Evolutionary conservation across 2,888 invertebrate species (phyloP).

Genomic region (Auanema freiburgensis): DNA sequence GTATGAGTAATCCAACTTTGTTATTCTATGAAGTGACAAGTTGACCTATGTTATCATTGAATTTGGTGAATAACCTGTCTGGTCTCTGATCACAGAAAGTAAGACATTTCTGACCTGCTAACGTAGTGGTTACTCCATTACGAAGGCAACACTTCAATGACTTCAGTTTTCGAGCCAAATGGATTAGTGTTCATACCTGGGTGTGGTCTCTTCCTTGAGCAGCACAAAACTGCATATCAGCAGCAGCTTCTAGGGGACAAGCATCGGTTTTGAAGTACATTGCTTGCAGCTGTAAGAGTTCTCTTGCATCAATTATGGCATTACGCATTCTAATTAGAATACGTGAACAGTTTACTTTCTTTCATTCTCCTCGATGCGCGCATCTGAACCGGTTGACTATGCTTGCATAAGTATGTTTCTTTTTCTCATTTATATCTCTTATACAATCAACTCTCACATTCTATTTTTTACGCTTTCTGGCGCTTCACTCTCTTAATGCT

Average conservation of each 20-base stretch:
- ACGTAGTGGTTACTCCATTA: slow-evolving; percentile 53
- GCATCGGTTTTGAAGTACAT: slow-evolving; percentile 63
- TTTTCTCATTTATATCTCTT: too few species aligned
- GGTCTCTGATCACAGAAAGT: slow-evolving; percentile 59
- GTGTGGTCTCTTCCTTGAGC: slow-evolving; percentile 54
- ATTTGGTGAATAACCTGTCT: slow-evolving; percentile 34
- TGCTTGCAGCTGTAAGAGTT: slow-evolving; percentile 55
- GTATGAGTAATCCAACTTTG: slow-evolving; percentile 56
- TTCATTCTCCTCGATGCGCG: too few species aligned
- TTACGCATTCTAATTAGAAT: too few species aligned
- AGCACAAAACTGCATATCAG: slow-evolving; percentile 58
- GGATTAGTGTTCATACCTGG: slow-evolving; percentile 12
- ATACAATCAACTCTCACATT: too few species aligned
- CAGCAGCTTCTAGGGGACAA: slow-evolving; percentile 60
- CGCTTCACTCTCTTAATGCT: too few species aligned
- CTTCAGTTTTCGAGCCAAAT: background rate
- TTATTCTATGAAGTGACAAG: slow-evolving; percentile 36
- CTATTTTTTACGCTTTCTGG: too few species aligned
- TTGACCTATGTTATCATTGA: too few species aligned
- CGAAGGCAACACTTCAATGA: slow-evolving; percentile 48
- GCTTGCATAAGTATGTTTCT: too few species aligned
- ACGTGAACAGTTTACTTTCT: too few species aligned
- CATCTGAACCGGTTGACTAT: too few species aligned
- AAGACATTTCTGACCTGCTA: slow-evolving; percentile 58
- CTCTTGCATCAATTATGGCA: too few species aligned